Evolutionary conservation across 2,888 invertebrate species (phyloP).

Genomic region (Eilema caniola): DNA sequence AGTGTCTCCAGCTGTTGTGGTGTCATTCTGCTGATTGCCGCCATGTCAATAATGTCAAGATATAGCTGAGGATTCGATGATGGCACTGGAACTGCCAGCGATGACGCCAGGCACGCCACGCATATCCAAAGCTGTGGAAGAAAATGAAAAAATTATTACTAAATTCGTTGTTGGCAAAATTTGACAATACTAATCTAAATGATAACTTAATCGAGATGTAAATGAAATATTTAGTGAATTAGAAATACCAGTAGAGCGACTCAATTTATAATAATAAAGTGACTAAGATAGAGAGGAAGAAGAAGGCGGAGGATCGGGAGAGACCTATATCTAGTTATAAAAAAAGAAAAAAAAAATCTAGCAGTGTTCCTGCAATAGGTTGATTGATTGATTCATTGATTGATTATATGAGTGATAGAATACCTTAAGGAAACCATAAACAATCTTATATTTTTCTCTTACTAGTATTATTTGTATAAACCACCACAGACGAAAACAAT

Average conservation of each 20-base stretch:
- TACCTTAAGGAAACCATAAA: background rate
- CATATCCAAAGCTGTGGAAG: constrained; percentile 72
- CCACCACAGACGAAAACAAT: background rate
- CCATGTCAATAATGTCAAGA: constrained; percentile 82
- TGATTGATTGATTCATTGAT: no score
- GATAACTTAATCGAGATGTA: no score
- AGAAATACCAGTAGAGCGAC: background rate
- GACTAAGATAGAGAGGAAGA: no score
- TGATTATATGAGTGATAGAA: background rate
- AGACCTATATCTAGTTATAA: no score
- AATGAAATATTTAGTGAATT: background rate
- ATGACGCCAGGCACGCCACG: constrained; percentile 70
- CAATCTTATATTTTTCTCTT: background rate
- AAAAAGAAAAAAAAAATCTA: no score
- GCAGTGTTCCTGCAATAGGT: no score
- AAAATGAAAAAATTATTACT: background rate
- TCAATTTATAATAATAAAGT: background rate
- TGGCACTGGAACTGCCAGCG: constrained; percentile 70
- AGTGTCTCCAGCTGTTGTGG: constrained; percentile 80
- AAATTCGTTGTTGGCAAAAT: background rate
- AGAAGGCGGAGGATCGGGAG: no score
- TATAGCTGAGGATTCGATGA: constrained; percentile 60
- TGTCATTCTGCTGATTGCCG: constrained; percentile 82
- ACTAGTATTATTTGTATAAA: background rate
- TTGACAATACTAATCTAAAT: background rate